Percentiles rank a stretch among this genome's conserved stretches.
phyloP scores from a whole-genome alignment of 1,140 invertebrate genomes.

The Drosophila quadrilineata region DNA sequence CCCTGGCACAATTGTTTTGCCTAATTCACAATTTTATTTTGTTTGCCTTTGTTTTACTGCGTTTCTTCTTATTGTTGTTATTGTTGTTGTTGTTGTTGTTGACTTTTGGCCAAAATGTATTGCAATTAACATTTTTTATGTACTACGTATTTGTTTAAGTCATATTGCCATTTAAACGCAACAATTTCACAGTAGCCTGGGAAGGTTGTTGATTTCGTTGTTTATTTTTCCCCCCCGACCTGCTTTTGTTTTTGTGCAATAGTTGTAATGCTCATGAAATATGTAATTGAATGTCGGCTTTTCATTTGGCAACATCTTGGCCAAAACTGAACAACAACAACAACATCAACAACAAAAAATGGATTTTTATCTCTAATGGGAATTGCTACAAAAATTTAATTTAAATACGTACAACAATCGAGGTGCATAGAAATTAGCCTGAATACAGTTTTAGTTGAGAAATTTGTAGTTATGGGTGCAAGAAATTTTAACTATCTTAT shows the following conservation, averaged over 20 bases:
- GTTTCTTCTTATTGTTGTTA: constrained; percentile 5
- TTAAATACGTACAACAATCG: too few species aligned
- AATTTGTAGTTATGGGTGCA: too few species aligned
- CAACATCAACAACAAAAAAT: neutral
- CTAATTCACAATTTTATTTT: constrained; percentile 71
- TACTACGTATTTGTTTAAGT: constrained; percentile 8
- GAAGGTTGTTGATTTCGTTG: constrained; percentile 42
- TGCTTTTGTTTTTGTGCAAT: constrained; percentile 42
- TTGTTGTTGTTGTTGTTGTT: constrained; percentile 11
- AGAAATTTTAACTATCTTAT: too few species aligned
- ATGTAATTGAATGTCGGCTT: constrained; percentile 49
- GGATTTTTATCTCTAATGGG: neutral
- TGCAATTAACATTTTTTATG: constrained; percentile 71
- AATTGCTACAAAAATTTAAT: too few species aligned
- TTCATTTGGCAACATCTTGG: constrained; percentile 8
- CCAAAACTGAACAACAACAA: neutral
- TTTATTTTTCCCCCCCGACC: too few species aligned
- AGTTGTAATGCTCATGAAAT: constrained; percentile 53
- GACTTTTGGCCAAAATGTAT: constrained; percentile 54
- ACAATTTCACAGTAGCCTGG: constrained; percentile 68
- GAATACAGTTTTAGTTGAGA: too few species aligned
- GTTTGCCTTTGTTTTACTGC: constrained; percentile 72
- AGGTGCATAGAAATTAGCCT: too few species aligned
- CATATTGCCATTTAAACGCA: constrained; percentile 52
- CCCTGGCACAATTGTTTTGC: constrained; percentile 61